Conservation (phyloP, 2,113 vertebrate genomes). For the Echinops telfairi region DNA sequence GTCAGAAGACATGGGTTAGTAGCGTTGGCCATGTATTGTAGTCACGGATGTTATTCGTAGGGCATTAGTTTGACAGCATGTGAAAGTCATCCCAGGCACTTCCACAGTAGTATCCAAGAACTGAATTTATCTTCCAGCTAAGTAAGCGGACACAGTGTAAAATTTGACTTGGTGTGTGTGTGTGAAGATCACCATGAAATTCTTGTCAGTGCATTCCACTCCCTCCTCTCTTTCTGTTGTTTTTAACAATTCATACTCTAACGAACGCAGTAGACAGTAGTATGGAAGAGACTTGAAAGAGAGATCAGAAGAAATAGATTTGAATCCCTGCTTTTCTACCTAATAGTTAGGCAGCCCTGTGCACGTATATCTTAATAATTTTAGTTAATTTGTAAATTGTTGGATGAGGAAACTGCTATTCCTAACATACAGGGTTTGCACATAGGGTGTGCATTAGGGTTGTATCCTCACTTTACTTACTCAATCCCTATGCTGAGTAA, state of each 20-base stretch:
- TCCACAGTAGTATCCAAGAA: constrained; percentile 42
- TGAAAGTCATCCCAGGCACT: constrained; percentile 66
- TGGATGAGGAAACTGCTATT: constrained; percentile 12
- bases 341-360: not conserved
- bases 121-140: constrained; percentile 54
- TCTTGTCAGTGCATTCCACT: constrained; percentile 19
- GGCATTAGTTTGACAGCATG: constrained; percentile 48
- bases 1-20: constrained; percentile 35
- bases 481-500: too few relatives aligned
- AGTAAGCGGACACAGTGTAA: not conserved
- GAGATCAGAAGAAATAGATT: constrained; percentile 5
- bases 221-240: not conserved
- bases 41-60: constrained; percentile 50
- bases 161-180: constrained; percentile 45
- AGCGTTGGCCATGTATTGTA: constrained; percentile 6
- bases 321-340: constrained; percentile 10
- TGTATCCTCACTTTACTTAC: too few relatives aligned
- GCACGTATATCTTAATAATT: not conserved
- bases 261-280: constrained; percentile 37
- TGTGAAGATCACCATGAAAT: constrained; percentile 30
- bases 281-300: constrained; percentile 44
- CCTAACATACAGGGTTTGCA: not conserved
- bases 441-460: too few relatives aligned
- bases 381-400: constrained; percentile 56
- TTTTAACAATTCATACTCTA: constrained; percentile 62